These are phyloP conservation scores for Phrynosoma blainvillii DNA, from an alignment of 2,113 vertebrate genomes.

Conservation along the genomic window DNA sequence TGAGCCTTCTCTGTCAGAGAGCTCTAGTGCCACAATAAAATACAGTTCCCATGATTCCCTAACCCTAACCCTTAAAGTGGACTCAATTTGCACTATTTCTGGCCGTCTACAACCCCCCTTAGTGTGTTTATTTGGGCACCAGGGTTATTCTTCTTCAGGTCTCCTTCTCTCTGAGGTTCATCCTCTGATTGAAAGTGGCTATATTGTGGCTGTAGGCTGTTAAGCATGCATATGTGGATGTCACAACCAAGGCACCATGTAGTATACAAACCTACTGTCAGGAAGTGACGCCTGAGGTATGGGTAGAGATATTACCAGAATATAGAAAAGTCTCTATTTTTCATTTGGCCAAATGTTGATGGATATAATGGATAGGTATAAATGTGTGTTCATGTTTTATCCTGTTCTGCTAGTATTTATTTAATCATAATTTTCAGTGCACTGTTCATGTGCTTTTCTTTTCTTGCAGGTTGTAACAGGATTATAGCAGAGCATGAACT, in stretches of 20 bases:
- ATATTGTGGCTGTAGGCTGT: not conserved
- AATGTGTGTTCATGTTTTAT: not conserved
- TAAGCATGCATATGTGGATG: too few species aligned
- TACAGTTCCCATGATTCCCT: too few species aligned
- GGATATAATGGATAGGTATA: not conserved
- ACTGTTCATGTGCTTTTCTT: constrained; percentile 49
- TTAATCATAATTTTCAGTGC: not conserved
- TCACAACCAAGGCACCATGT: not conserved
- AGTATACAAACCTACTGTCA: not conserved
- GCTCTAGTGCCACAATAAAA: too few species aligned
- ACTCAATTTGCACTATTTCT: too few species aligned
- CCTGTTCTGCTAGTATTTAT: not conserved
- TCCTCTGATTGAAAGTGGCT: not conserved
- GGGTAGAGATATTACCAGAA: not conserved
- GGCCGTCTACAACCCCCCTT: too few species aligned
- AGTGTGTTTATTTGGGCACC: not conserved
- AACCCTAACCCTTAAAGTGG: too few species aligned
- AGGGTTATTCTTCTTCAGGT: not conserved
- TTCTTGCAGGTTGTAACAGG: constrained; percentile 57
- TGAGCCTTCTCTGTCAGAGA: too few species aligned
- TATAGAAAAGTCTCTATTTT: not conserved
- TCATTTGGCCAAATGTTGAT: constrained; percentile 12
- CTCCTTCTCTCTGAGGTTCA: not conserved
- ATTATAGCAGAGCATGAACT: constrained; percentile 47
- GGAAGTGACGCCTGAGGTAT: not conserved